Conservation (phyloP, 2,888 invertebrate genomes). For the Allygus modestus region DNA sequence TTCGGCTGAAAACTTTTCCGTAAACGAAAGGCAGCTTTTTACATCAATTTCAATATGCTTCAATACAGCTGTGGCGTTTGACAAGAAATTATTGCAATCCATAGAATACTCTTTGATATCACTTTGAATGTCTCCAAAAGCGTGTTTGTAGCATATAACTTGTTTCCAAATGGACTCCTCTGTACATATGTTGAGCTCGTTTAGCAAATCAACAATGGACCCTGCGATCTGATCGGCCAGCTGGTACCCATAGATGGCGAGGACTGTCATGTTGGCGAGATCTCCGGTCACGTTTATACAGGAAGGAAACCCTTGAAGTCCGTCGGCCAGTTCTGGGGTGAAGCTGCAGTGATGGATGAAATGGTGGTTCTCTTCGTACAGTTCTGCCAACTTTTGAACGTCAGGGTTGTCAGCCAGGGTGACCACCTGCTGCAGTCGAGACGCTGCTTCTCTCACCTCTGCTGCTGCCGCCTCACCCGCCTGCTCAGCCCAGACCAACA, state of each 20-base stretch:
- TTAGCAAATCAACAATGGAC: neutral
- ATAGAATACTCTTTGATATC: slow-evolving; percentile 29
- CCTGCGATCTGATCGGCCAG: neutral
- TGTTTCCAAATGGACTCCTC: neutral
- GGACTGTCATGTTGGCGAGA: slow-evolving; percentile 10
- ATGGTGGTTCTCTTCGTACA: slow-evolving; percentile 19
- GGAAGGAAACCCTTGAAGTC: neutral
- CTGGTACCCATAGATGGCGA: neutral
- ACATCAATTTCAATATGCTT: slow-evolving; percentile 5
- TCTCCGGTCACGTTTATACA: slow-evolving; percentile 34
- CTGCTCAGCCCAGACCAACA: neutral
- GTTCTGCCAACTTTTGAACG: neutral
- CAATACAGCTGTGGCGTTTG: neutral
- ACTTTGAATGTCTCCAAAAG: slow-evolving; percentile 32
- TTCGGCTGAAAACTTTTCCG: neutral
- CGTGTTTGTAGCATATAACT: neutral
- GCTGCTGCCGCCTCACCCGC: too few relatives aligned
- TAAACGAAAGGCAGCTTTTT: neutral
- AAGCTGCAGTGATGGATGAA: neutral
- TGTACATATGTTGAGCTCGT: neutral
- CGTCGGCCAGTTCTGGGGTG: neutral
- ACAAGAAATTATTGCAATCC: neutral
- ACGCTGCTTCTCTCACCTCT: neutral
- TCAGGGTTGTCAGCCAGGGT: neutral
- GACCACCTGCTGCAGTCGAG: neutral